Conservation (phyloP, 2,797 vertebrate species). For the Nannoperca obscura region DNA sequence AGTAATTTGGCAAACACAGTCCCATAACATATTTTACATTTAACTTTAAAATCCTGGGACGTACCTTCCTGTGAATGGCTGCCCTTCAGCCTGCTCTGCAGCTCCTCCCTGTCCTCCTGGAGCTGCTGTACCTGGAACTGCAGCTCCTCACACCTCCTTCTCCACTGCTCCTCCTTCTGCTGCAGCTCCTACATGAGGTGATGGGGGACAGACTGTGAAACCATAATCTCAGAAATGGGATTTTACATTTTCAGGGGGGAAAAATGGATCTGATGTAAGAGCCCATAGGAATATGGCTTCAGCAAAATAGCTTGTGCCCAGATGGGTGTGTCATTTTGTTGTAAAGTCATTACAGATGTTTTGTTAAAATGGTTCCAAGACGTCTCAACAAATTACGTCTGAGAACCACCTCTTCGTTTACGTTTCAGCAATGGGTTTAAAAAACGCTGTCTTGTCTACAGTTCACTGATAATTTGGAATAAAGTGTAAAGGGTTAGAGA, state of each 20-base stretch:
- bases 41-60: constrained; percentile 1
- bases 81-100: constrained; percentile 84
- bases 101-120: constrained; percentile 87
- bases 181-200: constrained; percentile 81
- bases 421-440: background rate
- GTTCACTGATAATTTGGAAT: background rate
- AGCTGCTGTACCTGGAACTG: constrained; percentile 82
- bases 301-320: background rate
- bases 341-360: constrained; percentile 35
- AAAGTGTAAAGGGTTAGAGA: background rate
- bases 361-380: background rate
- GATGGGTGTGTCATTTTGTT: constrained; percentile 25
- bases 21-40: background rate
- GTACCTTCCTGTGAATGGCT: constrained; percentile 89
- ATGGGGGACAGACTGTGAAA: background rate
- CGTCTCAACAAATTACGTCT: constrained; percentile 5
- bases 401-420: background rate
- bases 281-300: background rate
- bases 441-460: background rate
- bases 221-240: background rate
- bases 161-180: constrained; percentile 85
- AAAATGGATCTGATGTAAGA: background rate
- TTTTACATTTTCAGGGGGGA: background rate
- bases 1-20: background rate
- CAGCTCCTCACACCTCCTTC: constrained; percentile 82